These are phyloP conservation scores for Mirounga angustirostris DNA, from an alignment of 2,113 vertebrate species.

Conservation along the genomic window DNA sequence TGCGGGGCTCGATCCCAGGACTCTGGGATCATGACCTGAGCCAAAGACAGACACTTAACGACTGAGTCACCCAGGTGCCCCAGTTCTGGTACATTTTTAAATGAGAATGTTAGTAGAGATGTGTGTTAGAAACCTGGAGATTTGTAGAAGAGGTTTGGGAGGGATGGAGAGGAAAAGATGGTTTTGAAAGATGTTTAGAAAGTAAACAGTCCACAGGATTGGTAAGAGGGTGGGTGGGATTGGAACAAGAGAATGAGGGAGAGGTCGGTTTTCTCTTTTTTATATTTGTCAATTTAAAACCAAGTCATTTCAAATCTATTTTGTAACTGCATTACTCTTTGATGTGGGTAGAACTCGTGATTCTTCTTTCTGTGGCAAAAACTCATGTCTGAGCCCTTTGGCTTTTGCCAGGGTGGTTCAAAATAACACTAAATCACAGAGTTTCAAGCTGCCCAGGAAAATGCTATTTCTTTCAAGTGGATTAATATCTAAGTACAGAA, in stretches of 20 bases:
- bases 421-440: not conserved
- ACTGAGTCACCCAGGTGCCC: too few relatives aligned
- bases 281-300: not conserved
- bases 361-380: not conserved
- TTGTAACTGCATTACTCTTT: not conserved
- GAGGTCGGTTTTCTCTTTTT: not conserved
- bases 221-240: not conserved
- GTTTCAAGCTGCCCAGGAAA: not conserved
- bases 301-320: not conserved
- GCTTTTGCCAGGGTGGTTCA: not conserved
- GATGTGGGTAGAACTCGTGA: not conserved
- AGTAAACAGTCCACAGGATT: not conserved
- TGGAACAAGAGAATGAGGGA: not conserved
- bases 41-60: too few relatives aligned
- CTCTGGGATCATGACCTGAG: too few relatives aligned
- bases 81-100: not conserved
- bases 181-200: not conserved
- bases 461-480: not conserved
- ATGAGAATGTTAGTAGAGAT: not conserved
- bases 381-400: not conserved
- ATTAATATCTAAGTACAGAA: conserved; percentile 32
- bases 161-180: not conserved
- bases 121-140: not conserved
- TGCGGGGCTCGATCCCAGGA: too few relatives aligned
- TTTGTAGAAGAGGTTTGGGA: not conserved